These are phyloP conservation scores for Pachymerium ferrugineum DNA, from an alignment of 2,888 invertebrate genomes.

Conservation along the genomic window DNA sequence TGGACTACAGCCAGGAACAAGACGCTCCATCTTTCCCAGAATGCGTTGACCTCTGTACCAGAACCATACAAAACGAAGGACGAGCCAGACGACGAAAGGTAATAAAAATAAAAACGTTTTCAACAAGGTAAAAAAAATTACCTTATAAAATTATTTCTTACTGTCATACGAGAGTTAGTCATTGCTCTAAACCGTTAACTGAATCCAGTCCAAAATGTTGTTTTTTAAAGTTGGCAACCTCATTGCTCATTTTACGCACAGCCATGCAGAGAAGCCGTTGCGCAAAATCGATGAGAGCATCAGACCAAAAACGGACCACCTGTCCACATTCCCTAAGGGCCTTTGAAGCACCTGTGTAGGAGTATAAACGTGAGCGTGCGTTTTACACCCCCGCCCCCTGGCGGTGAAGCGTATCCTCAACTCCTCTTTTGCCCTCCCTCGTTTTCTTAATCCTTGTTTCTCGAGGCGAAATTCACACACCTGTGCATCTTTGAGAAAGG, in stretches of 20 bases:
- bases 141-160: not conserved
- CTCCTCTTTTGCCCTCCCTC: not conserved
- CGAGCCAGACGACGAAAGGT: constrained; percentile 77
- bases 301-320: not conserved
- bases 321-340: not conserved
- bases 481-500: not conserved
- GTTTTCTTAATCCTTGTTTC: not conserved
- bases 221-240: no score
- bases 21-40: constrained; percentile 60
- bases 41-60: constrained; percentile 81
- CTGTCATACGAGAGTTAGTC: no score
- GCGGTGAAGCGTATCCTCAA: not conserved
- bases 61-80: constrained; percentile 86
- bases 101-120: not conserved
- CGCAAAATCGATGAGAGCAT: not conserved
- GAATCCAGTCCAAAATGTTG: no score
- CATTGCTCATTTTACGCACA: not conserved
- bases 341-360: not conserved
- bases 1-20: constrained; percentile 60
- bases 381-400: constrained; percentile 11
- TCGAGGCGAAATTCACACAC: not conserved
- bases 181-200: no score
- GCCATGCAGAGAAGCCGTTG: not conserved
- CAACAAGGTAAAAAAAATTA: not conserved
- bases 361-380: not conserved